A percentile compares a stretch with the other conserved stretches of the same genome.
phyloP scores from a whole-genome alignment of 2,797 vertebrate species.

The Nyctibius grandis region DNA sequence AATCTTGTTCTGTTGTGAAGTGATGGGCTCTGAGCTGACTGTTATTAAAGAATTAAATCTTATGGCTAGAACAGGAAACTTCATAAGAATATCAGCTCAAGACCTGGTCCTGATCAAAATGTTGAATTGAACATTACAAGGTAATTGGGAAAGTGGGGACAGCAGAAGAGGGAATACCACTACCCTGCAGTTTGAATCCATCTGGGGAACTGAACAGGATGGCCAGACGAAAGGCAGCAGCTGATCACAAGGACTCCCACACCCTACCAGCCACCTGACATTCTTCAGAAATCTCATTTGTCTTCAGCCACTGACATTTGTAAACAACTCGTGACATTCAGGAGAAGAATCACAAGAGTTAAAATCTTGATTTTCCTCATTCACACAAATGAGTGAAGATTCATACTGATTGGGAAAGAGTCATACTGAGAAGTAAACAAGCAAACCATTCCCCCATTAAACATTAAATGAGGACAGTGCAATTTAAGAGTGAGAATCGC shows the following conservation, averaged over 20 bases:
- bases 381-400: background rate
- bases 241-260: background rate
- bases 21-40: background rate
- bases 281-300: background rate
- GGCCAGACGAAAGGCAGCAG: background rate
- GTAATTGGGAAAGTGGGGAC: background rate
- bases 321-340: slow-evolving; percentile 12
- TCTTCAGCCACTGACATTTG: background rate
- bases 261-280: background rate
- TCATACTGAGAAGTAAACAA: background rate
- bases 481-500: background rate
- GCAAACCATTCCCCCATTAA: background rate
- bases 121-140: background rate
- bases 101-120: background rate
- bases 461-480: background rate
- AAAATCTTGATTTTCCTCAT: background rate
- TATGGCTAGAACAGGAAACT: background rate
- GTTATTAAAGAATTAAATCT: background rate
- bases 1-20: background rate
- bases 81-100: background rate
- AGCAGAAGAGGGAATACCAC: background rate
- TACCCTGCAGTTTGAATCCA: background rate
- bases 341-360: background rate
- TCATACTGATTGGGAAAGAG: background rate
- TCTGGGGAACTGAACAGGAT: background rate